A percentile compares a stretch with the other conserved stretches of the same genome.
Evolutionary conservation across 1,140 invertebrate genomes (phyloP).

Genomic region (Pseudobourletiella spinata): DNA sequence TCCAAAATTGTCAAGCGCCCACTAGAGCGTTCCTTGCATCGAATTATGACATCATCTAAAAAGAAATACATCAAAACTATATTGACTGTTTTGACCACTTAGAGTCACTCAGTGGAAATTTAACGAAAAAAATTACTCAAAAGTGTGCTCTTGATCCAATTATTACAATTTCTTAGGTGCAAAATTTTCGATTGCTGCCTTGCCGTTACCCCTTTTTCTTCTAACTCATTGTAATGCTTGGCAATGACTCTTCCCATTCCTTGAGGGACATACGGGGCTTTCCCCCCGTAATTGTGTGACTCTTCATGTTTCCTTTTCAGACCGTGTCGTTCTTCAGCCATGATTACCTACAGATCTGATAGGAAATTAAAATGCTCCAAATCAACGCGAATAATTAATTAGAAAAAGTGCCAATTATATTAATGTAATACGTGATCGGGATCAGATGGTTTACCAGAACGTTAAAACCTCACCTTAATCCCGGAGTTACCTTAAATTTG

Average conservation of each 20-base stretch:
- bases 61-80: conserved; percentile 3
- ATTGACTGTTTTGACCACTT: too few relatives aligned
- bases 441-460: too few relatives aligned
- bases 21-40: not conserved
- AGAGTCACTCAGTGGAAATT: too few relatives aligned
- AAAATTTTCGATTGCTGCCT: conserved; percentile 81
- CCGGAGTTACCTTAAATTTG: too few relatives aligned
- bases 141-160: conserved; percentile 90
- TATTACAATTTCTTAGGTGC: conserved; percentile 93
- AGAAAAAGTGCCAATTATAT: too few relatives aligned
- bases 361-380: too few relatives aligned
- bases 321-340: not conserved
- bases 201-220: conserved; percentile 67
- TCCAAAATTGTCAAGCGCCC: conserved; percentile 47
- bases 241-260: conserved; percentile 54
- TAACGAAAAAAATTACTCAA: too few relatives aligned
- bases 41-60: conserved; percentile 27
- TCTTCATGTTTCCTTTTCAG: not conserved
- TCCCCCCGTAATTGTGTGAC: not conserved
- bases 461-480: too few relatives aligned
- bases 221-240: conserved; percentile 72
- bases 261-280: not conserved
- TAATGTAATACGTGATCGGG: too few relatives aligned
- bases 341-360: not conserved
- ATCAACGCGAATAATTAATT: too few relatives aligned